Evolutionary conservation across 2,888 invertebrate genomes (phyloP).

Genomic region (Ptilodon capucinus): DNA sequence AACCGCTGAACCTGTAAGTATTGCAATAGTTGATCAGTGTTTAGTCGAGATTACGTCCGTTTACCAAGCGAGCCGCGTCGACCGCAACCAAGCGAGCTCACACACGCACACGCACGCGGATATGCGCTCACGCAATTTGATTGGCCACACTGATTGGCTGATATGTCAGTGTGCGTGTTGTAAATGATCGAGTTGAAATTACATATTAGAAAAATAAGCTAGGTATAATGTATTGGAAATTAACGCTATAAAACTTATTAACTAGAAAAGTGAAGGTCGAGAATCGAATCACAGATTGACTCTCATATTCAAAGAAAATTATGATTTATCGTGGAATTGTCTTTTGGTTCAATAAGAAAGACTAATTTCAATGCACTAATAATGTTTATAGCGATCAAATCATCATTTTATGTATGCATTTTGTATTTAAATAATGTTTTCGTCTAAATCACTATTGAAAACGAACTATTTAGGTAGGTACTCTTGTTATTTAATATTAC

Average conservation of each 20-base stretch:
- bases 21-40: constrained; percentile 57
- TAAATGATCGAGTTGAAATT: constrained; percentile 5
- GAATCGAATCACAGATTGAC: too few relatives aligned
- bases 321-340: too few relatives aligned
- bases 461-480: too few relatives aligned
- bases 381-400: too few relatives aligned
- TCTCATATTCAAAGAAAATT: too few relatives aligned
- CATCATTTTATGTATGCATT: too few relatives aligned
- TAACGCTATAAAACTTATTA: not conserved
- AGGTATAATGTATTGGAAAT: not conserved
- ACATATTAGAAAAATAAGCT: constrained; percentile 20
- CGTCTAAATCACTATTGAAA: too few relatives aligned
- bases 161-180: constrained; percentile 10
- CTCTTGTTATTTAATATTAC: too few relatives aligned
- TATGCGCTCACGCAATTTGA: constrained; percentile 1
- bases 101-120: constrained; percentile 15
- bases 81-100: constrained; percentile 58
- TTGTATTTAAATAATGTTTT: too few relatives aligned
- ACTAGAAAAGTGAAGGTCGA: too few relatives aligned
- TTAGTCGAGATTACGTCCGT: constrained; percentile 75
- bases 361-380: too few relatives aligned
- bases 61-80: constrained; percentile 64
- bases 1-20: constrained; percentile 25
- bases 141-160: not conserved
- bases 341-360: too few relatives aligned